Evolutionary conservation across 2,113 vertebrate species (phyloP).

Genomic region (Archilochus colubris): DNA sequence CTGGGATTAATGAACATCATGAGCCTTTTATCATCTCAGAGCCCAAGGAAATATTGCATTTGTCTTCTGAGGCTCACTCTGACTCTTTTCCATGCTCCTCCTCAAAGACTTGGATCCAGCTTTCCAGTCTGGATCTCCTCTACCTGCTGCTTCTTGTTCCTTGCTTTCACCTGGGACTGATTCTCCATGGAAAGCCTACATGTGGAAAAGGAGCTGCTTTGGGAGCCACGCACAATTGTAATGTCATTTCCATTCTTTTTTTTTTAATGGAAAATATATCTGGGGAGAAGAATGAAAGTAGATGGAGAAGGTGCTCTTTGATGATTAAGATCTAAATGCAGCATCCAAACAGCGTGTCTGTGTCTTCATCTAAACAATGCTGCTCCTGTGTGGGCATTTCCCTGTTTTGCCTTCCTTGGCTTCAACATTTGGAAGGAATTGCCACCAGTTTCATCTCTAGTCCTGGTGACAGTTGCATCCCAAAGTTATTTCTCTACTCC

Average conservation of each 20-base stretch:
- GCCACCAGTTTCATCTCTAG: not conserved
- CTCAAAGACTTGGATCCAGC: not conserved
- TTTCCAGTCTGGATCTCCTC: not conserved
- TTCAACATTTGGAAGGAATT: not conserved
- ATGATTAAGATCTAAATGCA: conserved; percentile 35
- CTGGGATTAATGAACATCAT: conserved; percentile 12
- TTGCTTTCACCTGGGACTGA: not conserved
- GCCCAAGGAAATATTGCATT: conserved; percentile 34
- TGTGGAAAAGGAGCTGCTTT: conserved; percentile 25
- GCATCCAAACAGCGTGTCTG: not conserved
- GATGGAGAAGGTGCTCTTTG: conserved; percentile 4
- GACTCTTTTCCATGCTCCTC: not conserved
- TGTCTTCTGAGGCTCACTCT: not conserved
- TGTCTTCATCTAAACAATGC: not conserved
- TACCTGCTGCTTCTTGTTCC: not conserved
- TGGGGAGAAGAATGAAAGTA: conserved; percentile 23
- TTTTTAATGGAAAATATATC: conserved; percentile 28
- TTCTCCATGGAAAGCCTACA: not conserved
- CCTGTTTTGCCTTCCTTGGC: not conserved
- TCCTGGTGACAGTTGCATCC: not conserved
- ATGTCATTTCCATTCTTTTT: conserved; percentile 27
- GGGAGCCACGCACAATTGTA: not conserved
- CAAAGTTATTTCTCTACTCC: not conserved
- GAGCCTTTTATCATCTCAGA: not conserved
- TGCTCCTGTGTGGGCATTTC: not conserved